Conservation (phyloP, 1,140 invertebrate species). For the Maniola jurtina region DNA sequence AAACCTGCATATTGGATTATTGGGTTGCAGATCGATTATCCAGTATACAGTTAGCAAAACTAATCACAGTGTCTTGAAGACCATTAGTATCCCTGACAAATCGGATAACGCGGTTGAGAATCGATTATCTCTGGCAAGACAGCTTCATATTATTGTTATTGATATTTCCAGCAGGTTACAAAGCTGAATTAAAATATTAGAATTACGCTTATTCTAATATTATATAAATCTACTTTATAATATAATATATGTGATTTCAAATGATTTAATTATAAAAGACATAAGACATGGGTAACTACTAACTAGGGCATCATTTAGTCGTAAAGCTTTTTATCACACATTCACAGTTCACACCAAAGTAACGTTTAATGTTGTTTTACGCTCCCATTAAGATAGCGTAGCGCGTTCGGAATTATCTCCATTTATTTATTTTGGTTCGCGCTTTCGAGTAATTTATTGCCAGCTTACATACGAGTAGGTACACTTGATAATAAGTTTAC, state of each 20-base stretch:
- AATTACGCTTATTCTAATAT: too few species aligned
- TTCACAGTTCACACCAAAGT: conserved; percentile 2
- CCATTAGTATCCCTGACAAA: background rate
- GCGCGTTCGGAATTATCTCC: conserved; percentile 2
- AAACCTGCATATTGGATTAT: background rate
- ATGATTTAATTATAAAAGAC: background rate
- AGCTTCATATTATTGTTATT: background rate
- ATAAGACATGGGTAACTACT: too few species aligned
- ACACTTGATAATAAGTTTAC: background rate
- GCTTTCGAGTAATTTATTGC: conserved; percentile 10
- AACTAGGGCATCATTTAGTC: background rate
- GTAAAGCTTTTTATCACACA: conserved; percentile 6
- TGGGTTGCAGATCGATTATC: background rate
- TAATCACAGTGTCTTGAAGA: conserved; percentile 2
- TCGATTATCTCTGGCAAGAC: background rate
- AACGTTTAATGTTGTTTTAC: conserved; percentile 11
- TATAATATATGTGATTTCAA: too few species aligned
- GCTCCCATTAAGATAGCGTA: background rate
- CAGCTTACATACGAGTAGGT: background rate
- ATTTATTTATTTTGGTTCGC: conserved; percentile 5
- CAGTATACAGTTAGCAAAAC: background rate
- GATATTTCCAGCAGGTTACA: background rate
- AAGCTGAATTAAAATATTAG: too few species aligned
- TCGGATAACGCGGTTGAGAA: background rate
- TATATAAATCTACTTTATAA: too few species aligned